Conservation (phyloP, 1,140 invertebrate genomes). For the Dendrolimus kikuchii region DNA sequence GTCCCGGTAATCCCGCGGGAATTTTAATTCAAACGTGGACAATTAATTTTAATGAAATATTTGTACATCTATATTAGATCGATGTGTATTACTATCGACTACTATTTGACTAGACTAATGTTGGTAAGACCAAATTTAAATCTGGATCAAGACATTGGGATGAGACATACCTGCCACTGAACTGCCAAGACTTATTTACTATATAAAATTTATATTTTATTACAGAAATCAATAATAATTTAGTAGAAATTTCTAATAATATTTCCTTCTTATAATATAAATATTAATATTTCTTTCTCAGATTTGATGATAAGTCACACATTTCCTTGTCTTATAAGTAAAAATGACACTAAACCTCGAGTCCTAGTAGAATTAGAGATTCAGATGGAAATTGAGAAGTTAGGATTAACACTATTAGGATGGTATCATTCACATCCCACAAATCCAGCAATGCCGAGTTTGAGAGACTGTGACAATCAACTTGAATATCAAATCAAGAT, state of each 20-base stretch:
- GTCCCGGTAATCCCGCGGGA: no score
- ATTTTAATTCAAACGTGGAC: no score
- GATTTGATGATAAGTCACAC: slow-evolving; percentile 90
- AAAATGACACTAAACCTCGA: slow-evolving; percentile 82
- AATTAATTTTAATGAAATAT: no score
- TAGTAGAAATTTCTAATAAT: neutral
- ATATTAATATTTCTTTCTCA: slow-evolving; percentile 63
- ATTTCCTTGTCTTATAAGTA: slow-evolving; percentile 89
- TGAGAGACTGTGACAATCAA: slow-evolving; percentile 93
- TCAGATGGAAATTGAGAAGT: slow-evolving; percentile 84
- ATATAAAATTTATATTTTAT: no score
- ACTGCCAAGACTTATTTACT: no score
- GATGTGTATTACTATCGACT: no score
- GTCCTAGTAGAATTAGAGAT: slow-evolving; percentile 86
- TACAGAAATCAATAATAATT: no score
- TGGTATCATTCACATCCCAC: slow-evolving; percentile 98
- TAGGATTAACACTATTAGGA: slow-evolving; percentile 87
- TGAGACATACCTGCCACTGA: no score
- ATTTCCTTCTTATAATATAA: slow-evolving; percentile 4
- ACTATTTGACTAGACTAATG: no score
- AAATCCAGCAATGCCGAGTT: slow-evolving; percentile 88
- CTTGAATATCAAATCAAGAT: slow-evolving; percentile 96
- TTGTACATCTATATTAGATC: no score
- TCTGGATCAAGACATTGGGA: no score
- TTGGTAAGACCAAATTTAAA: no score